Percentiles rank a stretch among this genome's conserved stretches.
Evolutionary conservation across 2,888 invertebrate species (phyloP).

Genomic region (Pseudoips prasinana): DNA sequence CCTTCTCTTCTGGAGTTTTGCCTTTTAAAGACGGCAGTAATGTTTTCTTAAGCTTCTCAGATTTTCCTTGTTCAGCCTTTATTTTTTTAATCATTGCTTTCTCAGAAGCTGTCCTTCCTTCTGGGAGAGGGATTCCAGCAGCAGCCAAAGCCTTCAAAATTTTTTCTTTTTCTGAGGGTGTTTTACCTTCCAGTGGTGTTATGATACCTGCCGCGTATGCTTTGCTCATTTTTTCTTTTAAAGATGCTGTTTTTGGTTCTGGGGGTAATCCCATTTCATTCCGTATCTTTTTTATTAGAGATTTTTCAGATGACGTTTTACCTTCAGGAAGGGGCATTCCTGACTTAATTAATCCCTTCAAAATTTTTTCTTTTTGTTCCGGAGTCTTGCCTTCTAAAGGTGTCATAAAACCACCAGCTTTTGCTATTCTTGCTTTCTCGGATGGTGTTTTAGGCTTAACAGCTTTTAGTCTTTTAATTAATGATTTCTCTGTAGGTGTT

Average conservation of each 20-base stretch:
- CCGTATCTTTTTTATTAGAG: too few species aligned
- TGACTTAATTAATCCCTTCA: too few species aligned
- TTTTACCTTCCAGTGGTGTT: conserved; percentile 30
- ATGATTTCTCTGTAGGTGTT: too few species aligned
- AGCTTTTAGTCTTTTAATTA: too few species aligned
- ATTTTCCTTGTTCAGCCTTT: conserved; percentile 5
- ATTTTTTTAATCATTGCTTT: conserved; percentile 14
- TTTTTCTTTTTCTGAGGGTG: conserved; percentile 21
- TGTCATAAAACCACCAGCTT: too few species aligned
- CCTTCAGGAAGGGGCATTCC: too few species aligned
- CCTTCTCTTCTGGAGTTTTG: conserved; percentile 33
- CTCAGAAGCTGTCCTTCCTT: conserved; percentile 36
- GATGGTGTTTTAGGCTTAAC: too few species aligned
- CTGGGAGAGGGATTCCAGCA: conserved; percentile 30
- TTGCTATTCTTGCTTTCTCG: too few species aligned
- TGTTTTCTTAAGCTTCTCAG: conserved; percentile 31
- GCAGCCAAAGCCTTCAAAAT: conserved; percentile 9
- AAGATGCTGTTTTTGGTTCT: conserved; percentile 26
- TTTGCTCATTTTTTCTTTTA: conserved; percentile 26
- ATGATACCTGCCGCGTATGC: conserved; percentile 33
- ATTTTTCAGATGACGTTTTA: too few species aligned
- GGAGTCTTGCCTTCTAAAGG: too few species aligned
- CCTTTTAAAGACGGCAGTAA: conserved; percentile 34
- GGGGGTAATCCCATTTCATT: conserved; percentile 34
- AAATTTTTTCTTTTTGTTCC: too few species aligned